Evolutionary conservation across 2,113 vertebrate species (phyloP).

Genomic region (Perca fluviatilis): DNA sequence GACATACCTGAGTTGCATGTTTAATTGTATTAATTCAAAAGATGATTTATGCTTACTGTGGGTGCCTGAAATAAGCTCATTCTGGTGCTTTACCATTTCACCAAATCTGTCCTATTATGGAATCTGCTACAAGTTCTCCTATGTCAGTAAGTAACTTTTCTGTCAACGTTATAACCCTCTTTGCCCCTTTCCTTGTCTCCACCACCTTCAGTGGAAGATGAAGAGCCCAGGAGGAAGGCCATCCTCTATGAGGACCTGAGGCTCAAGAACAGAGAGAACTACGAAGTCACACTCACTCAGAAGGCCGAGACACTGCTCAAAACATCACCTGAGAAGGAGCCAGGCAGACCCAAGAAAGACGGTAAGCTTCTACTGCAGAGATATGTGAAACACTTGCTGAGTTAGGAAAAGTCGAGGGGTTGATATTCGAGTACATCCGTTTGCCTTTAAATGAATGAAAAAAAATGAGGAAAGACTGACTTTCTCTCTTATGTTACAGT

Average conservation of each 20-base stretch:
- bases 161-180: background rate
- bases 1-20: too few species aligned
- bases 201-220: slow-evolving; percentile 73
- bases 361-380: slow-evolving; percentile 56
- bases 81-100: background rate
- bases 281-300: slow-evolving; percentile 84
- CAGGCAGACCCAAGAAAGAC: slow-evolving; percentile 61
- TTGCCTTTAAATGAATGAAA: background rate
- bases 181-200: background rate
- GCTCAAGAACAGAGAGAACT: slow-evolving; percentile 85
- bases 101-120: background rate
- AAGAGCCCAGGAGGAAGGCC: slow-evolving; percentile 77
- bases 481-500: slow-evolving; percentile 52
- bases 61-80: background rate
- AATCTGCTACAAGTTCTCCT: background rate
- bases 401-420: background rate
- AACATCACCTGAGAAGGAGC: slow-evolving; percentile 63
- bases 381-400: background rate
- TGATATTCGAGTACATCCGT: background rate
- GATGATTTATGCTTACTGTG: background rate
- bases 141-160: background rate
- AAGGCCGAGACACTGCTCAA: slow-evolving; percentile 78
- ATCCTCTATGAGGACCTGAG: slow-evolving; percentile 84
- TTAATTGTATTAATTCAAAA: too few species aligned
- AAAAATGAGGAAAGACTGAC: background rate